Conservation (phyloP, 2,888 invertebrate genomes). For the Papilio protenor region DNA sequence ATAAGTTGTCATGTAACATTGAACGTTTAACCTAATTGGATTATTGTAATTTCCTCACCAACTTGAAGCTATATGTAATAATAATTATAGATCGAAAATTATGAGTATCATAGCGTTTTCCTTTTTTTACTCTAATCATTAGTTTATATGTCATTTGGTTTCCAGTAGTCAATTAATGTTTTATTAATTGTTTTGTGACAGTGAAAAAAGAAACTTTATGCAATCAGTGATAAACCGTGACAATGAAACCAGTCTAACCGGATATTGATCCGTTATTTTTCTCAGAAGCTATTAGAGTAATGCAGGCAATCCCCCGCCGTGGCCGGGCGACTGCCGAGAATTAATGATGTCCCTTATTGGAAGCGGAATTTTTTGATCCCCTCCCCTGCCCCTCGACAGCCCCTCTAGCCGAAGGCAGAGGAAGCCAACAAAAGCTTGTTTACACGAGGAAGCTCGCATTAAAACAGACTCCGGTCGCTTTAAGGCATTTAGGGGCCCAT, state of each 20-base stretch:
- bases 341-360: conserved; percentile 89
- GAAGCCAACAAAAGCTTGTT: conserved; percentile 76
- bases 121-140: not conserved
- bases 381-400: conserved; percentile 60
- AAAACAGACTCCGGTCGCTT: conserved; percentile 70
- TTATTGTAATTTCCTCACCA: not conserved
- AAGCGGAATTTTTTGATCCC: conserved; percentile 88
- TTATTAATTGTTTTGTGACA: not conserved
- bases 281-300: conserved; percentile 70
- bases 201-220: not conserved
- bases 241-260: conserved; percentile 53
- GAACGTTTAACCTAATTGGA: not conserved
- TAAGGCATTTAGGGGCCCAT: conserved; percentile 68
- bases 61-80: not conserved
- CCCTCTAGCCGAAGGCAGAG: conserved; percentile 58
- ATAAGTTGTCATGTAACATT: not conserved
- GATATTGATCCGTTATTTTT: conserved; percentile 77
- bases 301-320: conserved; percentile 70
- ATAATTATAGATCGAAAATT: not conserved
- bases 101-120: not conserved
- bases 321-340: conserved; percentile 77
- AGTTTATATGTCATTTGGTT: not conserved
- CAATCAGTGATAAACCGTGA: conserved; percentile 50
- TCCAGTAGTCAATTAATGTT: not conserved
- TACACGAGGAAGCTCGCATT: conserved; percentile 72